Evolutionary conservation across 2,113 vertebrate genomes (phyloP).

Genomic region (human (Homo sapiens)): DNA sequence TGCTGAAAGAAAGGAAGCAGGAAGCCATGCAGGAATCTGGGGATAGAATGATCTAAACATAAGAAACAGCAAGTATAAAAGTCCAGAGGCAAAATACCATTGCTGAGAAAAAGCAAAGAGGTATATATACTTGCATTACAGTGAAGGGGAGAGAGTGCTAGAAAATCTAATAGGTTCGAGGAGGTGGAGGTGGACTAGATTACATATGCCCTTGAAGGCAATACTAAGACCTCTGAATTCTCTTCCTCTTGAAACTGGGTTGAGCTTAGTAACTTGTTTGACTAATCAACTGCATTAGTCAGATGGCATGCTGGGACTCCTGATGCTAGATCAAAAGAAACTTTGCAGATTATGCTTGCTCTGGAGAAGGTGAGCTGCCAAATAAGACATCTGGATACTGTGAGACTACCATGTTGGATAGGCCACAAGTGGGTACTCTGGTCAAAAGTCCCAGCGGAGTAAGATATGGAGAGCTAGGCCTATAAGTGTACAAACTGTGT

Average conservation of each 20-base stretch:
- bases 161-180: neutral
- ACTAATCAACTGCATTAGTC: neutral
- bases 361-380: neutral
- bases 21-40: neutral
- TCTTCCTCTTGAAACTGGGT: neutral
- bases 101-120: neutral
- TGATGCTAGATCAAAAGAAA: neutral
- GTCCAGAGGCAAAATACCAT: neutral
- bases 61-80: neutral
- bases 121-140: neutral
- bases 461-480: neutral
- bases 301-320: neutral
- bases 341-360: neutral
- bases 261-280: neutral
- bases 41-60: neutral
- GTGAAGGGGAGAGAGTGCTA: neutral
- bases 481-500: neutral
- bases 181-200: neutral
- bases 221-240: neutral
- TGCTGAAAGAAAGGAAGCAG: neutral
- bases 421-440: neutral
- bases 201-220: neutral
- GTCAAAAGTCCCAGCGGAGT: neutral
- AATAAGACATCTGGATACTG: neutral
- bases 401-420: neutral